Conservation (phyloP, 1,140 invertebrate genomes). For the Lepidotrigona ventralis region DNA sequence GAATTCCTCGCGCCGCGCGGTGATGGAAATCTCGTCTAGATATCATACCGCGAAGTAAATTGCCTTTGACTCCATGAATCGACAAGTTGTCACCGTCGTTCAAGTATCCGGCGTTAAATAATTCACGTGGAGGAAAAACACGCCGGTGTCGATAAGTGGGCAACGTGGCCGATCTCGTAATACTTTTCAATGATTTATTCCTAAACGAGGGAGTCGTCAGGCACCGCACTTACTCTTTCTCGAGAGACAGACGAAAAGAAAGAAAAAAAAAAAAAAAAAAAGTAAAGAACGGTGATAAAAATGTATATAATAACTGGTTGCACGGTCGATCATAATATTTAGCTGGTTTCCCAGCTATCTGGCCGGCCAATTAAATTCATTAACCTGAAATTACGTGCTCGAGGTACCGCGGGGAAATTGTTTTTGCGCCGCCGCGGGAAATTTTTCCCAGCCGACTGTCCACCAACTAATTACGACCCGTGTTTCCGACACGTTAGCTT, state of each 20-base stretch:
- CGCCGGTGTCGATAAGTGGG: slow-evolving; percentile 9
- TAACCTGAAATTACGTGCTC: slow-evolving; percentile 36
- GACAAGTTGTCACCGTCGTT: not conserved
- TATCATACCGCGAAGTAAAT: not conserved
- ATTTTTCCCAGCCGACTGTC: not conserved
- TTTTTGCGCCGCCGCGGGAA: not conserved
- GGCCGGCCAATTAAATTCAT: slow-evolving; percentile 52
- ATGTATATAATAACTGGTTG: slow-evolving; percentile 23
- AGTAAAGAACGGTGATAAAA: not conserved
- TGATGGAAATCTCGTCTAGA: not conserved
- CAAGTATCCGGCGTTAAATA: not conserved
- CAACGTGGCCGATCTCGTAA: not conserved
- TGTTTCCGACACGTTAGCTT: not conserved
- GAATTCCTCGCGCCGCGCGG: not conserved
- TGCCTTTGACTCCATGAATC: not conserved
- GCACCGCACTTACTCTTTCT: not conserved
- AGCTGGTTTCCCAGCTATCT: slow-evolving; percentile 24
- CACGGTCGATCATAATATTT: slow-evolving; percentile 19
- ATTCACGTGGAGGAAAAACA: not conserved
- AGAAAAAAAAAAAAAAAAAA: not conserved
- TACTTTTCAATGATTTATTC: slow-evolving; percentile 18
- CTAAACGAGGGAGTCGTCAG: not conserved
- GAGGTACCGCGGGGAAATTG: slow-evolving; percentile 3
- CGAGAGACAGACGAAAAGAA: no score
- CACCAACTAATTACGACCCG: slow-evolving; percentile 1